These are phyloP conservation scores for Aethes cnicana DNA, from an alignment of 2,888 invertebrate genomes.

Conservation along the genomic window DNA sequence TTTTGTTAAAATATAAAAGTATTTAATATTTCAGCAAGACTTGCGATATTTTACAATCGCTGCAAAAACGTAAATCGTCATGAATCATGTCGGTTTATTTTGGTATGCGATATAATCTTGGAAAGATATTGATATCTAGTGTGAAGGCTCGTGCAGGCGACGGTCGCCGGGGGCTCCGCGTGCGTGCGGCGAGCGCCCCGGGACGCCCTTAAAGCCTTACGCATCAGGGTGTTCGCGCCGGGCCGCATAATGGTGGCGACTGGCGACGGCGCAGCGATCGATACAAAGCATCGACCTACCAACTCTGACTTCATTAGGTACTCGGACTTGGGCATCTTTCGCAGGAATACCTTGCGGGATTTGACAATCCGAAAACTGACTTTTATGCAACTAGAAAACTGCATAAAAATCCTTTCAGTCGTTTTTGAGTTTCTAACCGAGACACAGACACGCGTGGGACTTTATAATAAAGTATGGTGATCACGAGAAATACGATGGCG, in stretches of 20 bases:
- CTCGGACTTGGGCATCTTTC: slow-evolving; percentile 9
- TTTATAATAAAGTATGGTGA: too few relatives aligned
- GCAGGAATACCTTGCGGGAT: slow-evolving; percentile 1
- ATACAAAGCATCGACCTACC: slow-evolving; percentile 48
- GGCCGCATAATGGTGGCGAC: slow-evolving; percentile 46
- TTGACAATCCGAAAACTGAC: too few relatives aligned
- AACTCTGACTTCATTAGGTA: slow-evolving; percentile 35
- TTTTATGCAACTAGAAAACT: too few relatives aligned
- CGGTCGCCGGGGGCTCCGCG: slow-evolving; percentile 17
- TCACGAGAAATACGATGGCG: too few relatives aligned
- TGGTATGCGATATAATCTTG: slow-evolving; percentile 16
- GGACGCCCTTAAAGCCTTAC: slow-evolving; percentile 26
- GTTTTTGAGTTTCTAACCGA: too few relatives aligned
- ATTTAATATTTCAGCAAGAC: slow-evolving; percentile 2
- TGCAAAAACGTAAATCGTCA: slow-evolving; percentile 1
- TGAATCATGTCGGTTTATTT: slow-evolving; percentile 17
- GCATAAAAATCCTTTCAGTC: too few relatives aligned
- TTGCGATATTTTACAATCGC: background rate
- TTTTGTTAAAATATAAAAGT: too few relatives aligned
- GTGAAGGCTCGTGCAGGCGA: slow-evolving; percentile 21
- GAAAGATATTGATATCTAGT: slow-evolving; percentile 27
- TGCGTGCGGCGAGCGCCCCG: slow-evolving; percentile 25
- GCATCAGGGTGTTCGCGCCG: slow-evolving; percentile 30
- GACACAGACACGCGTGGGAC: too few relatives aligned
- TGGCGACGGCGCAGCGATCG: slow-evolving; percentile 56